Evolutionary conservation across 2,113 vertebrate species (phyloP), one percentile per base, ranked within the genome.

Genomic region (Amazona guildingii): DNA sequence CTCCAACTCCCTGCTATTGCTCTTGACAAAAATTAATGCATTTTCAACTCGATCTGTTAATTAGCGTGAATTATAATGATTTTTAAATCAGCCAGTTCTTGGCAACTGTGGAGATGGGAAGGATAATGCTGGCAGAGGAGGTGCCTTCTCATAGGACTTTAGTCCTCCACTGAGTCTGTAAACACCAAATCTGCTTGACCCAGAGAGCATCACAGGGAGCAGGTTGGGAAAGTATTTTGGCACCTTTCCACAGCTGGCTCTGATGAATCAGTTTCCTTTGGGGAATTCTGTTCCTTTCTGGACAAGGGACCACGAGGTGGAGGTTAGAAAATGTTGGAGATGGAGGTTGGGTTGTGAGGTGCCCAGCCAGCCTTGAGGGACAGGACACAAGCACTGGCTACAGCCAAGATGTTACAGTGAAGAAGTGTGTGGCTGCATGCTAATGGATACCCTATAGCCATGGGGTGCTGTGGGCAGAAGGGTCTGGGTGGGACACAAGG

Each of bases 31-130:
- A 96, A 91, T 70, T 81, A 96, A 88, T 92, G 80, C 62, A 75
- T 92, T 94, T 96, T 92, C 90, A 92, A 86, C 90, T 88, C 51
- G 85, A 80, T 94, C 91, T 91, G 81, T 94, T 97, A 95, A 97
- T 95, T 94, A 91, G 48, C 67, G 91, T 84, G 88, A 94, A 74
- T 92, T 93, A 92, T 92, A 93, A 95, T 95, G 93, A 93, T 96
- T 96, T 96, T 94, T 21, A 92, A 96, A 94, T 92, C 82, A 91
- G 52, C 81, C 77, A 31, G 52, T 87, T 95, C 66, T 94, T 97
- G 92, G 86, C 93, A 94, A 54, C 68, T 64, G 20, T 76, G 62
- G 66, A 87, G 78, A 76, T 94, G 84, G 67, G 87, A 74, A 78
- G 21, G 86, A 76, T 94, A 37, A 49, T 18, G 6, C 17, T 92